phyloP scores from a whole-genome alignment of 2,797 vertebrate genomes.

The Anabas testudineus region DNA sequence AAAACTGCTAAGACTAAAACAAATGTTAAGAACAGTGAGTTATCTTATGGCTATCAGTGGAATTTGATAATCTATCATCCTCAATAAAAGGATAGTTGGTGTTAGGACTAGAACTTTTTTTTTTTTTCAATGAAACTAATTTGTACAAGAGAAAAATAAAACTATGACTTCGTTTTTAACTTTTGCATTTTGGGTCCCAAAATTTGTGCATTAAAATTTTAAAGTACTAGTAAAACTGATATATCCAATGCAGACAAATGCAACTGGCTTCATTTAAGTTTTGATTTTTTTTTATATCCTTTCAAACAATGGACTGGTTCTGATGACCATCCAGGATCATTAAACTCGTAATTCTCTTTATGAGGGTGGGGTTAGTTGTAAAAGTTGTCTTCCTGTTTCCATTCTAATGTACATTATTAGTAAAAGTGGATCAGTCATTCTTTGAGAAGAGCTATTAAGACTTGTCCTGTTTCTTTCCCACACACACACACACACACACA shows the following conservation, averaged over 20 bases:
- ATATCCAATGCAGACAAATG: neutral
- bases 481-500: constrained; percentile 61
- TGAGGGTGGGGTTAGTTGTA: constrained; percentile 8
- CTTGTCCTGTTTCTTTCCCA: constrained; percentile 50
- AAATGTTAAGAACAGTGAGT: neutral
- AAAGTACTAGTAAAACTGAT: constrained; percentile 1
- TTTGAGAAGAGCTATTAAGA: constrained; percentile 58
- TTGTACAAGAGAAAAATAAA: too few species aligned
- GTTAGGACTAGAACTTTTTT: too few species aligned
- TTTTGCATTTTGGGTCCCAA: neutral
- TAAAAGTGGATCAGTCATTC: constrained; percentile 53
- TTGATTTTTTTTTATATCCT: neutral
- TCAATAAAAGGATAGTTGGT: neutral
- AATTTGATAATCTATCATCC: neutral
- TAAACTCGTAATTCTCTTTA: constrained; percentile 18
- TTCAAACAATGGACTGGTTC: constrained; percentile 10
- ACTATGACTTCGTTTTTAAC: neutral
- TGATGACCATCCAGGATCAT: constrained; percentile 3
- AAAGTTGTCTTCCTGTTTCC: constrained; percentile 54
- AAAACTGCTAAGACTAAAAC: neutral
- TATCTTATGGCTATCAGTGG: neutral
- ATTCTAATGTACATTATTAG: constrained; percentile 51
- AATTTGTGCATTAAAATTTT: neutral
- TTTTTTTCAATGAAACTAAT: neutral
- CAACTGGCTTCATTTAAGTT: neutral